phyloP scores from a whole-genome alignment of 2,113 vertebrate genomes.

The Apodemus sylvaticus region DNA sequence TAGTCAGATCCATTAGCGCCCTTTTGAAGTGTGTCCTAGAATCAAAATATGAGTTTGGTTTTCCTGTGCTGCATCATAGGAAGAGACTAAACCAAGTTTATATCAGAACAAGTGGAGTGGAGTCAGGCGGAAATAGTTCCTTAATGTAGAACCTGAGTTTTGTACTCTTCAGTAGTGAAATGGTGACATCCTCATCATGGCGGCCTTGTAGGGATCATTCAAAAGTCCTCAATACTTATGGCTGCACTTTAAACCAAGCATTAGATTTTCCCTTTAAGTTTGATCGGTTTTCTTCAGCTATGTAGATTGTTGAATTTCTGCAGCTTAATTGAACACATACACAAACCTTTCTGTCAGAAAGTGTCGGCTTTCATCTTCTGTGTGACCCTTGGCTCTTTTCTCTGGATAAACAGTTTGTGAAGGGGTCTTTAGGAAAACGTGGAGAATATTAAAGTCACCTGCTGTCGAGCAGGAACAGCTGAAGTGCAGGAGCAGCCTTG shows the following conservation, averaged over 20 bases:
- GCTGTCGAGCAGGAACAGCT: not conserved
- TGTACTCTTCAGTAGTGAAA: not conserved
- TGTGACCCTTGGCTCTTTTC: not conserved
- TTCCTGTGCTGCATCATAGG: not conserved
- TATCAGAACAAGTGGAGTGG: not conserved
- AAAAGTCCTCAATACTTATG: not conserved
- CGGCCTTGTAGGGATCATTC: not conserved
- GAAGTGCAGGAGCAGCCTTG: not conserved
- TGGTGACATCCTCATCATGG: not conserved
- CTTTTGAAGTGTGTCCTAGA: not conserved
- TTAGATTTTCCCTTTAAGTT: constrained; percentile 45
- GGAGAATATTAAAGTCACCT: not conserved
- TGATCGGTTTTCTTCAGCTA: constrained; percentile 15
- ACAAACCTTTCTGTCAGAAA: not conserved
- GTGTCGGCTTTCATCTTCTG: not conserved
- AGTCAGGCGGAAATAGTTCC: not conserved
- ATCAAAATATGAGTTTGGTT: not conserved
- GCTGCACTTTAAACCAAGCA: not conserved
- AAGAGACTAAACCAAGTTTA: constrained; percentile 9
- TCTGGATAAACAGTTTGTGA: not conserved
- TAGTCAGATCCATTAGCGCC: not conserved
- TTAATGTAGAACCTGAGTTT: not conserved
- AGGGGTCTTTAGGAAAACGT: constrained; percentile 32
- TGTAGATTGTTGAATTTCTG: not conserved
- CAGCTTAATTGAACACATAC: not conserved